Evolutionary conservation across 2,113 vertebrate species (phyloP).

Genomic region (Riparia riparia): DNA sequence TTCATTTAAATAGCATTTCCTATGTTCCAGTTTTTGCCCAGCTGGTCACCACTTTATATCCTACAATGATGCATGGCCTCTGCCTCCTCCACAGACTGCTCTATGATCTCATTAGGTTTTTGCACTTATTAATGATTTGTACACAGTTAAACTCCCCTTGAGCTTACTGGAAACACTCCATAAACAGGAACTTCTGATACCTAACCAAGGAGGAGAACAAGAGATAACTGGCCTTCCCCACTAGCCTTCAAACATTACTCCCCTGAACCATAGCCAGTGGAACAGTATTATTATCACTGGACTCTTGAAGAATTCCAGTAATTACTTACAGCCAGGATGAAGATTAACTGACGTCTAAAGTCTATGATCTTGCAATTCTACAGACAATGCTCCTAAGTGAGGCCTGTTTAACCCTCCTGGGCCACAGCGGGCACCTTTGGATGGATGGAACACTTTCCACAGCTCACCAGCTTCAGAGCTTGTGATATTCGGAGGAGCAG

Average conservation of each 20-base stretch:
- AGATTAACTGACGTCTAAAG: background rate
- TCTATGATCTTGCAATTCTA: background rate
- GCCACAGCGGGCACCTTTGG: background rate
- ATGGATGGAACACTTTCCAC: background rate
- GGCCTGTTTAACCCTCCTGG: background rate
- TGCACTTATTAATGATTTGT: background rate
- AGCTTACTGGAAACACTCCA: background rate
- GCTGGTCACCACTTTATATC: background rate
- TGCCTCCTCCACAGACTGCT: background rate
- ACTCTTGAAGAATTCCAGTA: background rate
- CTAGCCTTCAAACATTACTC: background rate
- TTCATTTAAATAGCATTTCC: background rate
- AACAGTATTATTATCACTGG: background rate
- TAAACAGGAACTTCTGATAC: background rate
- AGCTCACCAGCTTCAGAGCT: background rate
- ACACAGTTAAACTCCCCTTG: background rate
- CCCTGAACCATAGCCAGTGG: background rate
- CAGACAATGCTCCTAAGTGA: background rate
- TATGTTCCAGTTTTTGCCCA: background rate
- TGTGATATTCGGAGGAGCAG: too few species aligned
- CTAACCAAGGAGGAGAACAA: background rate
- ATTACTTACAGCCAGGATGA: background rate
- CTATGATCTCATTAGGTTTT: background rate
- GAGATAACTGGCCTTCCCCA: background rate
- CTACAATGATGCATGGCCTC: background rate